A percentile compares a stretch with the other conserved stretches of the same genome.
These are phyloP conservation scores for Chorisops tibialis DNA, from an alignment of 2,888 invertebrate genomes.

Conservation along the genomic window DNA sequence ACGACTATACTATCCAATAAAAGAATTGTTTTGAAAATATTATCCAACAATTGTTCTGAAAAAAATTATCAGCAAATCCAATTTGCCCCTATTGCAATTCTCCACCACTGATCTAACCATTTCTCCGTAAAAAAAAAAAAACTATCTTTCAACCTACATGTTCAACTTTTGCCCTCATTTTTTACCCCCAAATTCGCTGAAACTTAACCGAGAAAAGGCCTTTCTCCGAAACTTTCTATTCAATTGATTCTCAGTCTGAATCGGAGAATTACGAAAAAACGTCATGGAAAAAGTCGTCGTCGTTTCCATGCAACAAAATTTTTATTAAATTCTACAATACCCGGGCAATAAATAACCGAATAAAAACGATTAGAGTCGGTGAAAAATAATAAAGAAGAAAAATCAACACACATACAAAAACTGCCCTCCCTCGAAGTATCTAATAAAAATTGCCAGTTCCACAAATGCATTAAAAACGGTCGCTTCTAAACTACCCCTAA, in stretches of 20 bases:
- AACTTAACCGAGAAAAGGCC: not conserved
- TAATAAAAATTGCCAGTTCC: no score
- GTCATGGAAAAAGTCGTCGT: slow-evolving; percentile 11
- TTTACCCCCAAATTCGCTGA: not conserved
- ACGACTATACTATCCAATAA: no score
- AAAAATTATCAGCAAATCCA: not conserved
- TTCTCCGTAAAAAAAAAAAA: not conserved
- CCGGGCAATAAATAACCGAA: slow-evolving; percentile 6
- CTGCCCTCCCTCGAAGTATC: no score
- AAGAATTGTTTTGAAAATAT: no score
- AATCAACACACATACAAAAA: no score
- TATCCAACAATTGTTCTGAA: no score
- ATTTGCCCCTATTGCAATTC: not conserved
- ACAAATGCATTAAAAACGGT: no score
- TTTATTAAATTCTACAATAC: not conserved
- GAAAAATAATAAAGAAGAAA: no score
- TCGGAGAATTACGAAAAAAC: slow-evolving; percentile 23
- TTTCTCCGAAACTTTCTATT: slow-evolving; percentile 17
- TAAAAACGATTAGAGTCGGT: no score
- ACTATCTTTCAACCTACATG: not conserved
- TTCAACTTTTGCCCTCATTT: no score
- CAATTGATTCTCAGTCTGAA: slow-evolving; percentile 29
- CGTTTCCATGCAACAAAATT: slow-evolving; percentile 9
- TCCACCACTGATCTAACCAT: not conserved
- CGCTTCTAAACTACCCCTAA: no score